A percentile compares a stretch with the other conserved stretches of the same genome.
phyloP scores from a whole-genome alignment of 2,888 invertebrate species.

The Hipparchia sbordonii region DNA sequence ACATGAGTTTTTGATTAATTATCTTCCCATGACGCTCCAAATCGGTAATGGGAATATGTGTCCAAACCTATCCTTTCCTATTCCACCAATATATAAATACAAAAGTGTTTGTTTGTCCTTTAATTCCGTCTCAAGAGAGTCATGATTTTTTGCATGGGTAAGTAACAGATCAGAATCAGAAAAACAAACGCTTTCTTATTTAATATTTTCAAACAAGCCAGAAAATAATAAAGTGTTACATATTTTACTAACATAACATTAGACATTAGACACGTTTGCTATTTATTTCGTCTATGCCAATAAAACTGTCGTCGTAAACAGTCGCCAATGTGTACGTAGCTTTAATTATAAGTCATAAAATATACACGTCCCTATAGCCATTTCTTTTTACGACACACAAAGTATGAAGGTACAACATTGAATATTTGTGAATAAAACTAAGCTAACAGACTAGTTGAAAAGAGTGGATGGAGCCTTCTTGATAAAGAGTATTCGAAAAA shows the following conservation, averaged over 20 bases:
- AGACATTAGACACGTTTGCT: not conserved
- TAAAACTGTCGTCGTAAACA: constrained; percentile 9
- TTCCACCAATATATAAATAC: too few relatives aligned
- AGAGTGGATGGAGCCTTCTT: not conserved
- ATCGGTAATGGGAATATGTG: too few relatives aligned
- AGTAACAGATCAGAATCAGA: too few relatives aligned
- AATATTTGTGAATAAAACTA: not conserved
- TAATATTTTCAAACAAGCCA: not conserved
- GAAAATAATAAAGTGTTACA: constrained; percentile 1
- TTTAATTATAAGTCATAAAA: constrained; percentile 14
- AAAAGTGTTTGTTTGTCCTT: too few relatives aligned
- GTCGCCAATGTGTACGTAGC: constrained; percentile 11
- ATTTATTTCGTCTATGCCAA: constrained; percentile 11
- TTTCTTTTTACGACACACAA: constrained; percentile 17
- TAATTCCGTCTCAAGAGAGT: too few relatives aligned
- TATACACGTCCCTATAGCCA: constrained; percentile 8
- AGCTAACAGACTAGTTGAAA: not conserved
- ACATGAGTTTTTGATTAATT: too few relatives aligned
- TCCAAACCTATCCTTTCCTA: too few relatives aligned
- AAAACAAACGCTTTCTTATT: too few relatives aligned
- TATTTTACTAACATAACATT: not conserved
- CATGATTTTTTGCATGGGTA: too few relatives aligned
- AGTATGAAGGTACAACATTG: not conserved
- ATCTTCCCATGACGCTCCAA: too few relatives aligned
- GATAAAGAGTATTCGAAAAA: not conserved